phyloP scores from a whole-genome alignment of 2,888 invertebrate species.

The Antitype chi region DNA sequence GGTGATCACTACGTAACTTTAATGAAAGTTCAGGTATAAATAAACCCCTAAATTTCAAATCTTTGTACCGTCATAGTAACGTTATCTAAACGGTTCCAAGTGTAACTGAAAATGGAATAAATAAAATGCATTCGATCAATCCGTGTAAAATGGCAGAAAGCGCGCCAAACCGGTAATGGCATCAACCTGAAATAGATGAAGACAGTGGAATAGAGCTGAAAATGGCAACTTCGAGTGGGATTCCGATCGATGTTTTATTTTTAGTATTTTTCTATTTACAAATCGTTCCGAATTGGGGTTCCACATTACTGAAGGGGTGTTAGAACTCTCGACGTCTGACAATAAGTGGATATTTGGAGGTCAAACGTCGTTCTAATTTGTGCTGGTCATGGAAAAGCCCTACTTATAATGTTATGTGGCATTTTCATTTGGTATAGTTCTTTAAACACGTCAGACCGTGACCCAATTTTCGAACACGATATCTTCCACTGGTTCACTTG shows the following conservation, averaged over 20 bases:
- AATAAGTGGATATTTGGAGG: constrained; percentile 41
- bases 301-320: constrained; percentile 34
- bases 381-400: constrained; percentile 29
- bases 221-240: constrained; percentile 23
- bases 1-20: background rate
- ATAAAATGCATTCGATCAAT: constrained; percentile 32
- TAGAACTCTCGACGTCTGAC: constrained; percentile 33
- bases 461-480: constrained; percentile 39
- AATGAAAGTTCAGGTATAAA: background rate
- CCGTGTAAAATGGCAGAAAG: constrained; percentile 19
- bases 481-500: constrained; percentile 21
- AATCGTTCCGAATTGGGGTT: constrained; percentile 19
- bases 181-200: constrained; percentile 27
- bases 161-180: constrained; percentile 18
- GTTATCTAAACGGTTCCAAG: background rate
- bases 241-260: constrained; percentile 36
- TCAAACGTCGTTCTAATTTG: constrained; percentile 31
- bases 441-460: constrained; percentile 22
- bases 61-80: background rate
- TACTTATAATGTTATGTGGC: constrained; percentile 11
- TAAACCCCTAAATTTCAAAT: background rate
- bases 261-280: constrained; percentile 33
- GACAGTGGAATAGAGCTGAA: constrained; percentile 10
- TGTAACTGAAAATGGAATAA: constrained; percentile 14
- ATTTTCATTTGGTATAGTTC: constrained; percentile 19